Percentiles rank a stretch among this genome's conserved stretches.
These are phyloP conservation scores for Drosophila pandora DNA, from an alignment of 1,140 invertebrate species.

Conservation along the genomic window DNA sequence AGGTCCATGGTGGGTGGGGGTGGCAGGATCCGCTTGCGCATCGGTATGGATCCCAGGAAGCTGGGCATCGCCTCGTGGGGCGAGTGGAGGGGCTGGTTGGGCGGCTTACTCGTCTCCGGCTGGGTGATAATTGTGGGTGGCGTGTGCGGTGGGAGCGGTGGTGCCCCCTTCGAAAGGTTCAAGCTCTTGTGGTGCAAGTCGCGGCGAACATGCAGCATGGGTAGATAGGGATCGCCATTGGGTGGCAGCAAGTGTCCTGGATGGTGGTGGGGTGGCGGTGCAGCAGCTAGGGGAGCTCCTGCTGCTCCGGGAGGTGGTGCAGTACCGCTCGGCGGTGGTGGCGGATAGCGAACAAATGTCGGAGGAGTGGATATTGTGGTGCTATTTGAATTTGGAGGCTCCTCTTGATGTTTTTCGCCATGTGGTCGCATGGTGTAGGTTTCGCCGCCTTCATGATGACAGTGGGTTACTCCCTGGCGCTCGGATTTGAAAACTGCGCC, in stretches of 20 bases:
- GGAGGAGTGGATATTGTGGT: constrained; percentile 18
- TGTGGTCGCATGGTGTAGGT: constrained; percentile 88
- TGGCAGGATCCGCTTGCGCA: constrained; percentile 85
- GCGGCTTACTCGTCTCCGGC: constrained; percentile 74
- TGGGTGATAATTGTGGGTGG: constrained; percentile 73
- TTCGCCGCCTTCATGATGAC: constrained; percentile 87
- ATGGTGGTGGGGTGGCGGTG: constrained; percentile 11
- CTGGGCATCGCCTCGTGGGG: constrained; percentile 85
- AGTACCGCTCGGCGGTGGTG: neutral
- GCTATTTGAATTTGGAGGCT: neutral
- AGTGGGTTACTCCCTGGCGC: constrained; percentile 86
- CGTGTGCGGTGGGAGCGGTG: constrained; percentile 32
- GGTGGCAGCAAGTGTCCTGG: constrained; percentile 49
- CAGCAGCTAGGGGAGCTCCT: neutral
- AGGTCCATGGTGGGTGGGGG: constrained; percentile 37
- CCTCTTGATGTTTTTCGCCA: constrained; percentile 54
- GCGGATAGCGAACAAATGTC: constrained; percentile 46
- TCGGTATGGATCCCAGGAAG: constrained; percentile 86
- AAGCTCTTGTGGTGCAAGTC: constrained; percentile 87
- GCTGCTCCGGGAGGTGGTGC: constrained; percentile 4
- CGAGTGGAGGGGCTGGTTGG: constrained; percentile 70
- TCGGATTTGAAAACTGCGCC: constrained; percentile 38
- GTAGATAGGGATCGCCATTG: constrained; percentile 84
- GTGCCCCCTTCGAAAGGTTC: constrained; percentile 51
- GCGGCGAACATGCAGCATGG: constrained; percentile 89